These are phyloP conservation scores for Ptychobarbus kaznakovi DNA, from an alignment of 2,797 vertebrate species.

Conservation along the genomic window DNA sequence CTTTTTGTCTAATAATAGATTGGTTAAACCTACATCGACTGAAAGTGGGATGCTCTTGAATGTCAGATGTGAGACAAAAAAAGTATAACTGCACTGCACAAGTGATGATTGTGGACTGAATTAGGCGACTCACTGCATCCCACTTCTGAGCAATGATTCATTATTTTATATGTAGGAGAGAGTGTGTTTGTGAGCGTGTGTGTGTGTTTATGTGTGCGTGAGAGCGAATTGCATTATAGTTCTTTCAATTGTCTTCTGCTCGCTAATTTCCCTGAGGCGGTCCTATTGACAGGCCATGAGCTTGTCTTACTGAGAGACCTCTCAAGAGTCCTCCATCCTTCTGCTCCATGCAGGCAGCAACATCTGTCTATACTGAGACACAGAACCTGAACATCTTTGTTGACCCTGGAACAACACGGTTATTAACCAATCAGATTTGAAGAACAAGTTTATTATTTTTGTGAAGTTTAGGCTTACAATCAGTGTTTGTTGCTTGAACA, in stretches of 20 bases:
- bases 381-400: too few species aligned
- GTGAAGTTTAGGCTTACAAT: too few species aligned
- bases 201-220: conserved; percentile 8
- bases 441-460: too few species aligned
- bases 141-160: conserved; percentile 28
- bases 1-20: conserved; percentile 45
- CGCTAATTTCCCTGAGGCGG: conserved; percentile 43
- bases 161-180: conserved; percentile 1
- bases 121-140: neutral
- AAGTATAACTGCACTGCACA: neutral
- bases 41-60: conserved; percentile 46
- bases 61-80: conserved; percentile 39
- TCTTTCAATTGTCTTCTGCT: conserved; percentile 19
- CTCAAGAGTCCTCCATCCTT: conserved; percentile 42
- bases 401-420: too few species aligned
- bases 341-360: neutral
- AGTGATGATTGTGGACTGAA: conserved; percentile 20
- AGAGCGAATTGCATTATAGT: neutral
- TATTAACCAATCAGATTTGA: too few species aligned
- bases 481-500: too few species aligned
- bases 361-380: conserved; percentile 36
- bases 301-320: conserved; percentile 34
- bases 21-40: conserved; percentile 28
- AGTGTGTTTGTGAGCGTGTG: neutral
- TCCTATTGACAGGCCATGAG: conserved; percentile 34